Conservation (phyloP, 2,797 vertebrate genomes). For the Chelon auratus region DNA sequence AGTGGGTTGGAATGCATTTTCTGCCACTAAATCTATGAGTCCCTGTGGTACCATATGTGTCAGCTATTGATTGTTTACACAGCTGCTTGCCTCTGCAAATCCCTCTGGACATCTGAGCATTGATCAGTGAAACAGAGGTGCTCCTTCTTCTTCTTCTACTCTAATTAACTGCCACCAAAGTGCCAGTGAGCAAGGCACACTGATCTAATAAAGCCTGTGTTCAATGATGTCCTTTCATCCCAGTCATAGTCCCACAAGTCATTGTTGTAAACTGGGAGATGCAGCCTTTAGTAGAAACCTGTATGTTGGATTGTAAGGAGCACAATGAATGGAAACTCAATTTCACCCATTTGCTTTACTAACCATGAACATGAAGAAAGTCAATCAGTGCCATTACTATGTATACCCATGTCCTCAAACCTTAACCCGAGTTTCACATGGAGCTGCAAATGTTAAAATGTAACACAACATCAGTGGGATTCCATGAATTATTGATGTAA, state of each 20-base stretch:
- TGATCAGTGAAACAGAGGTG: constrained; percentile 9
- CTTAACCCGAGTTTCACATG: constrained; percentile 53
- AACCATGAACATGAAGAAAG: constrained; percentile 68
- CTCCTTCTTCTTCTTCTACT: not conserved
- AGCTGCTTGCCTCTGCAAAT: constrained; percentile 20
- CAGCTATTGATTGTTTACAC: constrained; percentile 21
- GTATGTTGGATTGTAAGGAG: constrained; percentile 40
- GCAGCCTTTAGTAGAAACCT: constrained; percentile 3
- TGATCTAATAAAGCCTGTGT: not conserved
- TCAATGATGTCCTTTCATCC: not conserved
- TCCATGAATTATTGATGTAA: constrained; percentile 79
- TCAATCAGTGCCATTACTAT: constrained; percentile 81
- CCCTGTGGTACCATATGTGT: constrained; percentile 25
- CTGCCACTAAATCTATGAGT: constrained; percentile 34
- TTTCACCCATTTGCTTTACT: constrained; percentile 71
- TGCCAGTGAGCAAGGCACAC: constrained; percentile 20
- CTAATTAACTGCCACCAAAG: constrained; percentile 8
- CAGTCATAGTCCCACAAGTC: not conserved
- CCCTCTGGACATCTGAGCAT: constrained; percentile 34
- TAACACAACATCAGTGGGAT: constrained; percentile 61
- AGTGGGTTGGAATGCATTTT: constrained; percentile 1
- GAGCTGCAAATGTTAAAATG: constrained; percentile 75
- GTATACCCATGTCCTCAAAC: constrained; percentile 73
- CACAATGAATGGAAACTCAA: constrained; percentile 66
- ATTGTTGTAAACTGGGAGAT: not conserved